A percentile compares a stretch with the other conserved stretches of the same genome.
Evolutionary conservation across 2,113 vertebrate species (phyloP).

Genomic region (Myiozetetes cayanensis): DNA sequence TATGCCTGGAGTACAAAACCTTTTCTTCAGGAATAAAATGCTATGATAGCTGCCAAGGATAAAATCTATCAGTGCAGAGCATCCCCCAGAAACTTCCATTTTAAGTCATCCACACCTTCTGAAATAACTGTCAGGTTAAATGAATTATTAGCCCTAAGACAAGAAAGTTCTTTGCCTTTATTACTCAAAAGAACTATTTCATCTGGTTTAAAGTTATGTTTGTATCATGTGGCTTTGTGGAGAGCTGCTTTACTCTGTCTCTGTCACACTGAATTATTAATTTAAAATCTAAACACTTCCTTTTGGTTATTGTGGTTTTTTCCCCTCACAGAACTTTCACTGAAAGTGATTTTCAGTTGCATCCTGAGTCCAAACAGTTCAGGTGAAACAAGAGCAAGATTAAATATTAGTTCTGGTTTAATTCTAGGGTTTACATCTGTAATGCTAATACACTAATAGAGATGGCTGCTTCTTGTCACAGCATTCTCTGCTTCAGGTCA

Average conservation of each 20-base stretch:
- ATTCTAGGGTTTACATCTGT: not conserved
- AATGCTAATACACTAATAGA: not conserved
- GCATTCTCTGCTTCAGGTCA: not conserved
- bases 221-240: not conserved
- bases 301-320: not conserved
- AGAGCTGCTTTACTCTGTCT: not conserved
- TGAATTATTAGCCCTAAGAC: slow-evolving; percentile 27
- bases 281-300: not conserved
- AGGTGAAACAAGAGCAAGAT: not conserved
- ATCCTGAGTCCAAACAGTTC: not conserved
- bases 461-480: not conserved
- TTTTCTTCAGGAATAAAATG: not conserved
- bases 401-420: not conserved
- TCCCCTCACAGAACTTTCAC: not conserved
- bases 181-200: not conserved
- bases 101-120: not conserved
- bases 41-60: not conserved
- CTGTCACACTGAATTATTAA: not conserved
- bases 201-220: not conserved
- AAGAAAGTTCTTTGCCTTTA: not conserved
- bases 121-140: not conserved
- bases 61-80: not conserved
- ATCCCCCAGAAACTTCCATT: slow-evolving; percentile 14
- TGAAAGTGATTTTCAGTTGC: not conserved
- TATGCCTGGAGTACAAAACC: not conserved